Base-by-base conservation (phyloP, 1,140 invertebrate genomes). In the Hermatobates lingyangjiaoensis region DNA sequence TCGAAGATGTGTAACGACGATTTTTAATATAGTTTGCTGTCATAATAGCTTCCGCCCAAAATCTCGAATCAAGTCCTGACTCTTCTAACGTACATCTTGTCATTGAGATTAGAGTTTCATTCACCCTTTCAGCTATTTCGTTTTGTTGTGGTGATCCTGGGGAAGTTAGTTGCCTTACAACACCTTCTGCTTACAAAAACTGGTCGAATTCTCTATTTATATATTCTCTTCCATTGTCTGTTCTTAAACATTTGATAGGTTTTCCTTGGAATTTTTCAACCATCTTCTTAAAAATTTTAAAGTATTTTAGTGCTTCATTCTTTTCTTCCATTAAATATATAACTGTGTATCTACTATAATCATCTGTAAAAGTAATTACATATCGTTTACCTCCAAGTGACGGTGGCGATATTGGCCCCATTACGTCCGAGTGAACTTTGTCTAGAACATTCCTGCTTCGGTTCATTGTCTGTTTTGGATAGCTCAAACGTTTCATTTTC, bases 341-440 rank as follows among this genome's bases (percentile, higher is more conserved):
- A 34, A 28, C 25, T 38, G 39, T 18, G 21, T 18, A 38, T 23
- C 51, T 39, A 27, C 63, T 59, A 46, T 48, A 66, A 25, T 71
- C 67, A 58, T 72, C 68, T 2, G 66, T 68, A 27, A 71, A 66
- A 0, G 69, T 66, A 1, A 68, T 23, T 28, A 68, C 63, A 53
- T 68, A 72, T 10, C 46, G 51, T 4, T 59, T 59, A 7, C 60
- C 61, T 25, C 65, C 64, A 27, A 63, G 27, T 5, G 64, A 66
- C n/a, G 21, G 40, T 2, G 57, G 51, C 14, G 63, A 58, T 62
- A 71, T 66, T 14, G 65, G 67, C 23, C 69, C 68, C 51, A 62
- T 65, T 0, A 70, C 46, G 55, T 71, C 68, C 30, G 45, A 49
- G 27, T 56, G 59, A 28, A 57, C 14, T 12, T 46, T 21, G 48